Evolutionary conservation across 2,113 vertebrate genomes (phyloP).

Genomic region (Podarcis cretensis): DNA sequence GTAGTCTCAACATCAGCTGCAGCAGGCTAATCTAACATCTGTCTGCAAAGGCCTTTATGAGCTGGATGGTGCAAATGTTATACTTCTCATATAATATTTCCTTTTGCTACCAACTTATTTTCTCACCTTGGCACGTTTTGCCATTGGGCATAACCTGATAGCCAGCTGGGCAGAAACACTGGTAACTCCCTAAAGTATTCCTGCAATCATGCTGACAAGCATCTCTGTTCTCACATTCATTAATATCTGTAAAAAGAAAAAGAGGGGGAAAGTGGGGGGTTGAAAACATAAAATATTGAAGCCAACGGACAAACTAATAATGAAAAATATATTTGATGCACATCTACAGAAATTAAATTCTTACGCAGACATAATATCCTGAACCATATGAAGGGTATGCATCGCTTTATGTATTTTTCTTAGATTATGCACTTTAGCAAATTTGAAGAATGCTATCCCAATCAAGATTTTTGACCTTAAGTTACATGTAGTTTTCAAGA

Average conservation of each 20-base stretch:
- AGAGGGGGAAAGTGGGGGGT: constrained; percentile 23
- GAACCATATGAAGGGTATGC: not conserved
- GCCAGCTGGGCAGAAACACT: constrained; percentile 88
- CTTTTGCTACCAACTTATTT: not conserved
- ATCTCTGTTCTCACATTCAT: constrained; percentile 92
- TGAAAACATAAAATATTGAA: not conserved
- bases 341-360: not conserved
- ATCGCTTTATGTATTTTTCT: not conserved
- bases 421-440: not conserved
- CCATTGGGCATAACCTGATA: constrained; percentile 91
- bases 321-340: not conserved
- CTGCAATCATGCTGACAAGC: constrained; percentile 94
- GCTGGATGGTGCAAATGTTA: not conserved
- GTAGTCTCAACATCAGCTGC: not conserved
- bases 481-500: not conserved
- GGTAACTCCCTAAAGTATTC: constrained; percentile 91
- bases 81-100: not conserved
- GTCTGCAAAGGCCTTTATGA: not conserved
- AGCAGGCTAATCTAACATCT: rapidly evolving
- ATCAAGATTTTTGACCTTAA: not conserved
- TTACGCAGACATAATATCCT: not conserved
- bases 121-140: constrained; percentile 93
- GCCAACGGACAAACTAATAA: not conserved
- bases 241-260: constrained; percentile 81
- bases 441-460: not conserved